These are phyloP conservation scores for Nipponia nippon DNA, from an alignment of 2,113 vertebrate species.

Conservation along the genomic window DNA sequence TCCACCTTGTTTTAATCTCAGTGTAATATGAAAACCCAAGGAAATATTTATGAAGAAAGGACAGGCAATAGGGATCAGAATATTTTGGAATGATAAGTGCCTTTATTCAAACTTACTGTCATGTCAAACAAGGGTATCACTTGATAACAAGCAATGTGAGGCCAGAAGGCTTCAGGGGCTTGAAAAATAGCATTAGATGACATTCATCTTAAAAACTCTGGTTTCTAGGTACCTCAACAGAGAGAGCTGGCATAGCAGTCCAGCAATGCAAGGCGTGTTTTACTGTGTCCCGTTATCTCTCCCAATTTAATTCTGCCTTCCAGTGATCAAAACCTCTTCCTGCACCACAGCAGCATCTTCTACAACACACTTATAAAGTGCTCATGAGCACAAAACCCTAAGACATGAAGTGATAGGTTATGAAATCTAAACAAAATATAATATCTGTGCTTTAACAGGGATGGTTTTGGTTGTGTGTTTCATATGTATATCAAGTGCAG, in stretches of 20 bases:
- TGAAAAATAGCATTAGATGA: conserved; percentile 4
- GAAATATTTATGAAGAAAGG: neutral
- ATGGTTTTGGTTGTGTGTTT: neutral
- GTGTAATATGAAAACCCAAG: neutral
- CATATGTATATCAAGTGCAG: neutral
- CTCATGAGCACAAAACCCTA: neutral
- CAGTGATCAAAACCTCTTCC: neutral
- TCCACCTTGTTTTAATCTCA: neutral
- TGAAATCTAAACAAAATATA: neutral
- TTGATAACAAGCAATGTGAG: neutral
- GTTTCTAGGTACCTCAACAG: neutral
- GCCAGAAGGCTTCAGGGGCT: conserved; percentile 34
- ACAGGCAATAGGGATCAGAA: neutral
- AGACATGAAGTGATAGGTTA: neutral
- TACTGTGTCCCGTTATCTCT: neutral
- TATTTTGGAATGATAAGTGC: conserved; percentile 16
- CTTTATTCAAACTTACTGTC: conserved; percentile 13
- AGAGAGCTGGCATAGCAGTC: neutral
- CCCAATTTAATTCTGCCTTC: neutral
- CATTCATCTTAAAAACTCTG: neutral
- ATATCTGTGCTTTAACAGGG: neutral
- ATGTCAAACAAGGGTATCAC: neutral
- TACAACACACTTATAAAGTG: too few relatives aligned
- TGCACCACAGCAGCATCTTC: neutral
- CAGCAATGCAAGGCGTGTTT: neutral